A percentile compares a stretch with the other conserved stretches of the same genome.
Evolutionary conservation across 2,113 vertebrate genomes (phyloP).

Genomic region (Amphilophus citrinellus): DNA sequence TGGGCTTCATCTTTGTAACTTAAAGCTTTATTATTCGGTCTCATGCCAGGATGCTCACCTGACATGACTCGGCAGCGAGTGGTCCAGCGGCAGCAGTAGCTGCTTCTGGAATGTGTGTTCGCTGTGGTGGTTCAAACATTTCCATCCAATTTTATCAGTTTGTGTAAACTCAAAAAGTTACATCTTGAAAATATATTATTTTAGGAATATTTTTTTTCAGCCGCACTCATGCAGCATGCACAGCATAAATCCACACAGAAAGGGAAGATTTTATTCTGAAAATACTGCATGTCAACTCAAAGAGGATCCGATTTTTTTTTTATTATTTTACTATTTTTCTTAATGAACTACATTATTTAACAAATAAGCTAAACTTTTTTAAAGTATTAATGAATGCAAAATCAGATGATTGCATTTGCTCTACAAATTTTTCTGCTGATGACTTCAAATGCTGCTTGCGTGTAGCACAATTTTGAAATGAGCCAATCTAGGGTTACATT

Average conservation of each 20-base stretch:
- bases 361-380: not conserved
- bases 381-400: not conserved
- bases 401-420: not conserved
- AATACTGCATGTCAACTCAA: not conserved
- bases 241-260: not conserved
- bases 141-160: slow-evolving; percentile 43
- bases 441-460: not conserved
- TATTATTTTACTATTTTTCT: not conserved
- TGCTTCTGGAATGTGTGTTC: slow-evolving; percentile 62
- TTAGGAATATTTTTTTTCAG: accelerated
- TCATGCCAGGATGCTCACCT: slow-evolving; percentile 62
- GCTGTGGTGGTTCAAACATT: slow-evolving; percentile 34
- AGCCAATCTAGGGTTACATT: not conserved
- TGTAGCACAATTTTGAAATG: not conserved
- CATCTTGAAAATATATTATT: not conserved
- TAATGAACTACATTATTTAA: not conserved
- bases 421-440: not conserved
- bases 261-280: not conserved
- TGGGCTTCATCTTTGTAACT: slow-evolving; percentile 13
- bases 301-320: not conserved
- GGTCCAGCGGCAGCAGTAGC: slow-evolving; percentile 37
- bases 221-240: not conserved
- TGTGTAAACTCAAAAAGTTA: slow-evolving; percentile 16
- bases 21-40: slow-evolving; percentile 61
- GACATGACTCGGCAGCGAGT: slow-evolving; percentile 66